These are phyloP conservation scores for Notamacropus eugenii DNA, from an alignment of 2,797 vertebrate species.

Conservation along the genomic window DNA sequence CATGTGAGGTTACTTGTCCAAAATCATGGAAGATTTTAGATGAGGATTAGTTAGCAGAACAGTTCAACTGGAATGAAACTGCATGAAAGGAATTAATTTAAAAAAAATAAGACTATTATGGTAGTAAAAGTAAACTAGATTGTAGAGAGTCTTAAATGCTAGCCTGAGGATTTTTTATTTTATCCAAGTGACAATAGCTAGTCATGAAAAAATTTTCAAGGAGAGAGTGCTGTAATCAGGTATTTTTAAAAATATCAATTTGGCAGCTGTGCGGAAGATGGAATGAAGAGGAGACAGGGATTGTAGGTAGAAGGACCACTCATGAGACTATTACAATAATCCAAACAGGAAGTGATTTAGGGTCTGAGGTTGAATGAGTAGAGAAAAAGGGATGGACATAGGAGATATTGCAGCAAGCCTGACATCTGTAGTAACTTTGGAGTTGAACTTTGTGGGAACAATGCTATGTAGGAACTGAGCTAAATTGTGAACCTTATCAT, in stretches of 20 bases:
- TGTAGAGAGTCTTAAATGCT: not conserved
- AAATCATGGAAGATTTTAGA: not conserved
- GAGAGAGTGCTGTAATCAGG: not conserved
- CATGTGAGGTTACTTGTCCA: not conserved
- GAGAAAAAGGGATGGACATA: not conserved
- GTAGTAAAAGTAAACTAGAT: not conserved
- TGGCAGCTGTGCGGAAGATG: not conserved
- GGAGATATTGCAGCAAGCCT: not conserved
- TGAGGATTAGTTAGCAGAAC: not conserved
- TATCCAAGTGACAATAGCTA: not conserved
- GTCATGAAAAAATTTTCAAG: not conserved
- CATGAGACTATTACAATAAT: not conserved
- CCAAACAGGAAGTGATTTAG: not conserved
- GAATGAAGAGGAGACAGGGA: not conserved
- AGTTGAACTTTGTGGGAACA: not conserved
- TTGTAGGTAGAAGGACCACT: not conserved
- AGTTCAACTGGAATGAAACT: not conserved
- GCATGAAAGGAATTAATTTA: not conserved
- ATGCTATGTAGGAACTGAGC: not conserved
- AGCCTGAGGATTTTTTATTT: not conserved
- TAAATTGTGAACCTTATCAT: not conserved
- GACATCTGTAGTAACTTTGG: not conserved
- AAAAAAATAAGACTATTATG: not conserved
- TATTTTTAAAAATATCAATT: not conserved
- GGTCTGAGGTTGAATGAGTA: not conserved